Percentiles rank a stretch among this genome's conserved stretches.
phyloP scores from a whole-genome alignment of 2,888 invertebrate genomes.

The Idaea biselata region DNA sequence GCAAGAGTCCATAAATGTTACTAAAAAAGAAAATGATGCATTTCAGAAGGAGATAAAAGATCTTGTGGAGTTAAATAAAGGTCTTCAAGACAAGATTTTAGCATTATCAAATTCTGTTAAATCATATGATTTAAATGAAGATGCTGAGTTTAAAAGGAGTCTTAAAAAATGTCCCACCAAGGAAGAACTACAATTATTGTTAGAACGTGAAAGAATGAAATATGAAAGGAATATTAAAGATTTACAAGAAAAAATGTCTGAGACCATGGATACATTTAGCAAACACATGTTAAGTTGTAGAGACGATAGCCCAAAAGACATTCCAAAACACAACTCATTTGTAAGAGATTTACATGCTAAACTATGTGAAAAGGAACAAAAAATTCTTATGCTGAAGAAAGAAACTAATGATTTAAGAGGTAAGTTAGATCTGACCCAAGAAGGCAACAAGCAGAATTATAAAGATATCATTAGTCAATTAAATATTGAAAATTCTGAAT shows the following conservation, averaged over 20 bases:
- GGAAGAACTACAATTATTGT: slow-evolving; percentile 58
- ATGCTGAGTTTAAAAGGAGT: slow-evolving; percentile 32
- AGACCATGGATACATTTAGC: slow-evolving; percentile 61
- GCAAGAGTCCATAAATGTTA: slow-evolving; percentile 48
- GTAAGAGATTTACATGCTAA: slow-evolving; percentile 65
- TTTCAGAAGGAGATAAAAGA: slow-evolving; percentile 71
- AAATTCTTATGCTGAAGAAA: slow-evolving; percentile 68
- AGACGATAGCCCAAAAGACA: slow-evolving; percentile 37
- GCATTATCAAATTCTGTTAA: slow-evolving; percentile 47
- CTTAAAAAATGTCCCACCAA: slow-evolving; percentile 55
- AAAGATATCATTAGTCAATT: slow-evolving; percentile 69
- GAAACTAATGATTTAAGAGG: slow-evolving; percentile 67
- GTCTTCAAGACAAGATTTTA: slow-evolving; percentile 69
- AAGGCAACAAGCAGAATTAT: slow-evolving; percentile 58
- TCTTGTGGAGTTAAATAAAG: slow-evolving; percentile 69
- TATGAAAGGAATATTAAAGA: slow-evolving; percentile 64
- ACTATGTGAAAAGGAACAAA: slow-evolving; percentile 75
- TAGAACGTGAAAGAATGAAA: slow-evolving; percentile 66
- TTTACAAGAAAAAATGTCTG: slow-evolving; percentile 62
- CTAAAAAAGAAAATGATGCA: slow-evolving; percentile 63
- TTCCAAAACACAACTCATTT: slow-evolving; percentile 47
- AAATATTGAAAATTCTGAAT: slow-evolving; percentile 67
- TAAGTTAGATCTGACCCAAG: slow-evolving; percentile 41
- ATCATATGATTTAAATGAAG: slow-evolving; percentile 36
- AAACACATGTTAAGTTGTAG: slow-evolving; percentile 53